These are phyloP conservation scores for Leptinotarsa texana DNA, from an alignment of 1,140 invertebrate species.

Conservation along the genomic window DNA sequence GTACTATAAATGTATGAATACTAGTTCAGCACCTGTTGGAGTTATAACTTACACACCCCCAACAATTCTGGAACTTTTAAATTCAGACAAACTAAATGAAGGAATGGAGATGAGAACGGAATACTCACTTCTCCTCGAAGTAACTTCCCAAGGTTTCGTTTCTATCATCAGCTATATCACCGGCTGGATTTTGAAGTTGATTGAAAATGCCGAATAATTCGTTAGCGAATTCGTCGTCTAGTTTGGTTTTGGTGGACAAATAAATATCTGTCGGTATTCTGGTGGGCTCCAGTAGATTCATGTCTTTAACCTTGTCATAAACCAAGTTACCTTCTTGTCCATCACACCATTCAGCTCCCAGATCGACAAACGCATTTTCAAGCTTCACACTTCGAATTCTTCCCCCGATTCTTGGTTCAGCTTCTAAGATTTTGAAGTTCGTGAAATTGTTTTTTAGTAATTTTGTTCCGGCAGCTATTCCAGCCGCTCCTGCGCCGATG, in stretches of 20 bases:
- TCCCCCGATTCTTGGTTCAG: conserved; percentile 68
- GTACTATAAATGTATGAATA: too few species aligned
- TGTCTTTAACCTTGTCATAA: conserved; percentile 55
- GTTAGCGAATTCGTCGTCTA: conserved; percentile 14
- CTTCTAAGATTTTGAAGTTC: conserved; percentile 68
- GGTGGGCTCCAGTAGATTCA: conserved; percentile 60
- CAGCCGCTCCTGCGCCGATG: conserved; percentile 63
- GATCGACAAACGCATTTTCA: conserved; percentile 67
- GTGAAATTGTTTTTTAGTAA: conserved; percentile 60
- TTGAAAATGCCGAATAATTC: conserved; percentile 5
- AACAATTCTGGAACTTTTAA: too few species aligned
- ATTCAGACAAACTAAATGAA: too few species aligned
- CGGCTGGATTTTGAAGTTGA: background rate
- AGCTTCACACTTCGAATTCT: conserved; percentile 64
- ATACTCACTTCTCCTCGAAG: background rate
- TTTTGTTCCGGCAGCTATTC: conserved; percentile 62
- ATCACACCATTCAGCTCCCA: conserved; percentile 86
- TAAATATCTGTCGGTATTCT: conserved; percentile 14
- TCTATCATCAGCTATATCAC: background rate
- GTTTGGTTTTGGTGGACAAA: conserved; percentile 22
- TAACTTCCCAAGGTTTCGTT: background rate
- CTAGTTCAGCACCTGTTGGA: too few species aligned
- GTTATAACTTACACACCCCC: too few species aligned
- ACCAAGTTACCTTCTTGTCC: conserved; percentile 73
- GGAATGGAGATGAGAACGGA: background rate